Evolutionary conservation across 2,888 invertebrate species (phyloP).

Genomic region (Lithophane semibrunnea): DNA sequence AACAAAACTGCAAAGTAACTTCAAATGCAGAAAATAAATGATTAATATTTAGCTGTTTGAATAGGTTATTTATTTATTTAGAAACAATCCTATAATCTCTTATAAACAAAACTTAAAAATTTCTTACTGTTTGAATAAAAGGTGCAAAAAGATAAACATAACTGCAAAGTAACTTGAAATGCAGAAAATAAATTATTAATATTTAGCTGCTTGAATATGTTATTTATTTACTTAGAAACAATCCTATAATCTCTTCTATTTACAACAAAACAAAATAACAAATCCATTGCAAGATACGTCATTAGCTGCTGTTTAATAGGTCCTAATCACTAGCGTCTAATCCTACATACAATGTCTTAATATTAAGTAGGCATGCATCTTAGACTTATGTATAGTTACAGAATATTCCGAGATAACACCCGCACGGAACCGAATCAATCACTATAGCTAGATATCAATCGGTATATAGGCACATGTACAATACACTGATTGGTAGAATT

Average conservation of each 20-base stretch:
- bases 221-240: too few relatives aligned
- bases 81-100: too few relatives aligned
- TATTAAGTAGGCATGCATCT: slow-evolving; percentile 17
- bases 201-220: not conserved
- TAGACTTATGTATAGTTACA: not conserved
- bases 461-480: slow-evolving; percentile 66
- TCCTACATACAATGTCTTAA: not conserved
- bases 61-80: too few relatives aligned
- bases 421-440: slow-evolving; percentile 60
- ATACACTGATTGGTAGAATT: slow-evolving; percentile 66
- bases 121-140: not conserved
- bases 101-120: not conserved
- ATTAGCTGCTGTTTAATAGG: slow-evolving; percentile 1
- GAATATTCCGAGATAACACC: slow-evolving; percentile 54
- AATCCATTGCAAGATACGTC: not conserved
- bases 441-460: slow-evolving; percentile 71
- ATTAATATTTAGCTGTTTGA: not conserved
- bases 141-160: slow-evolving; percentile 1
- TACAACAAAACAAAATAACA: not conserved
- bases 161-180: not conserved
- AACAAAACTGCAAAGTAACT: not conserved
- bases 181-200: not conserved
- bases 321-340: not conserved
- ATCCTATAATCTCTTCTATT: not conserved
- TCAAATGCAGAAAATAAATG: not conserved